A percentile compares a stretch with the other conserved stretches of the same genome.
phyloP scores from a whole-genome alignment of 1,140 invertebrate genomes.

The Heliothis subflexa region DNA sequence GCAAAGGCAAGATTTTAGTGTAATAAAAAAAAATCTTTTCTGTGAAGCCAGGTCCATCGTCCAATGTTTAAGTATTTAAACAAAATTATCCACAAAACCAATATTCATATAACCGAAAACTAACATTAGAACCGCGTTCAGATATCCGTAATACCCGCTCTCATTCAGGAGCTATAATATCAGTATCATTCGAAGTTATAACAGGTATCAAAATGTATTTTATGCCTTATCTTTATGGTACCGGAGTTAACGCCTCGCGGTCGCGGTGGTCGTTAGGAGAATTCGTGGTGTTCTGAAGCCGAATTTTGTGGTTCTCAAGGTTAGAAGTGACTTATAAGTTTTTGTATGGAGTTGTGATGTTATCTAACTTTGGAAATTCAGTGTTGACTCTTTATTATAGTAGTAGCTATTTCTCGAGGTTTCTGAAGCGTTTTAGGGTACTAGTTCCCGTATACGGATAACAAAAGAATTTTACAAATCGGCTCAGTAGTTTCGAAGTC shows the following conservation, averaged over 20 bases:
- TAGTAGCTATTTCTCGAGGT: too few species aligned
- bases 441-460: too few species aligned
- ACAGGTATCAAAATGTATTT: conserved; percentile 36
- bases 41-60: not conserved
- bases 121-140: not conserved
- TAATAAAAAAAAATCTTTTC: too few species aligned
- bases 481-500: too few species aligned
- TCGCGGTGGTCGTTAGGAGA: not conserved
- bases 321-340: not conserved
- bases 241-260: not conserved
- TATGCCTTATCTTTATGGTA: not conserved
- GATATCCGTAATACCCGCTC: not conserved
- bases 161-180: conserved; percentile 16
- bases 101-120: not conserved
- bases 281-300: not conserved
- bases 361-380: not conserved
- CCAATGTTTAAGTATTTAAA: not conserved
- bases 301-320: not conserved
- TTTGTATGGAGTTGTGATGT: not conserved
- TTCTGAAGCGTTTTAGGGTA: too few species aligned
- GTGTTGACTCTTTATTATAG: not conserved
- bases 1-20: too few species aligned
- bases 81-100: not conserved
- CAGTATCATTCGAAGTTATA: conserved; percentile 29
- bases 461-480: too few species aligned